A percentile compares a stretch with the other conserved stretches of the same genome.
phyloP scores from a whole-genome alignment of 2,888 invertebrate genomes.

The Drosophila antonietae region DNA sequence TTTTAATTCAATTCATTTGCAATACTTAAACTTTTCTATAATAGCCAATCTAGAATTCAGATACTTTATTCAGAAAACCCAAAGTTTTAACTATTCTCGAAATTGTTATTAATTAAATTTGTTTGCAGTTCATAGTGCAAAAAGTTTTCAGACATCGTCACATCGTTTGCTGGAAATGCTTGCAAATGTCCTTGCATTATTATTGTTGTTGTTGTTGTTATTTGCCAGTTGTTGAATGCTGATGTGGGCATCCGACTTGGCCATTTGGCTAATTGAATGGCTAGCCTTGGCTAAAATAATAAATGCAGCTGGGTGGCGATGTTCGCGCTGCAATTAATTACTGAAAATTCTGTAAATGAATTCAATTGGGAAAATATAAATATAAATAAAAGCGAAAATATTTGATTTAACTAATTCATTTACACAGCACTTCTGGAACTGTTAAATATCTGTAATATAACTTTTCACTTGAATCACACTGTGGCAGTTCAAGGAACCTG shows the following conservation, averaged over 20 bases:
- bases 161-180: constrained; percentile 22
- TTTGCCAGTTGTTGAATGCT: constrained; percentile 1
- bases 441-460: neutral
- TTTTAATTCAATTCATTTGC: neutral
- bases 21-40: neutral
- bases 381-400: neutral
- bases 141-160: constrained; percentile 29
- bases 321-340: constrained; percentile 5
- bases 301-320: constrained; percentile 5
- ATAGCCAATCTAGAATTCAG: neutral
- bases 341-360: neutral
- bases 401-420: neutral
- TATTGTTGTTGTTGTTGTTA: neutral
- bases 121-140: constrained; percentile 11
- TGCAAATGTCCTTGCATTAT: constrained; percentile 23
- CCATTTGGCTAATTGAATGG: constrained; percentile 46
- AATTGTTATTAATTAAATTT: constrained; percentile 12
- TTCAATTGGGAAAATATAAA: neutral
- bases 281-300: constrained; percentile 23
- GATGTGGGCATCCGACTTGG: constrained; percentile 12
- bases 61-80: neutral
- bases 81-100: neutral
- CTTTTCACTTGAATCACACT: neutral
- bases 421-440: neutral
- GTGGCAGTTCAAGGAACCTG: constrained; percentile 37